Conservation (phyloP, 1,140 invertebrate genomes). For the Stratiolaelaps scimitus region DNA sequence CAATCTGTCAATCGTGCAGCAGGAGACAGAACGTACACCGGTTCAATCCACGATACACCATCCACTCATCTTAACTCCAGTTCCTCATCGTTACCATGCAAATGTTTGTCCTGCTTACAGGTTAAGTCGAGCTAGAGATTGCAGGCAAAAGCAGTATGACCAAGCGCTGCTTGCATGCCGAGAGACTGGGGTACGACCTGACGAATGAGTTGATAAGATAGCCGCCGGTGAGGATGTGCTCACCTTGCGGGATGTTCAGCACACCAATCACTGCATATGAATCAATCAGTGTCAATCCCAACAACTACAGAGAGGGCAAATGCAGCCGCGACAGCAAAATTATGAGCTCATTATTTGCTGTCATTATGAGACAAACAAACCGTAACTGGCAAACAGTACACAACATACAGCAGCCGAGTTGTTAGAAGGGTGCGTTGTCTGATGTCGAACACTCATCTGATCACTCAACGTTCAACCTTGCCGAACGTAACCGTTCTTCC, state of each 20-base stretch:
- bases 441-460: neutral
- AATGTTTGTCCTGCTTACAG: no score
- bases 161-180: slow-evolving; percentile 2
- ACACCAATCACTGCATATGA: neutral
- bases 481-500: slow-evolving; percentile 1
- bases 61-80: no score
- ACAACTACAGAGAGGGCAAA: neutral
- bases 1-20: no score
- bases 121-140: no score
- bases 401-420: neutral
- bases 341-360: neutral
- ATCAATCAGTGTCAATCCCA: neutral
- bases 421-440: slow-evolving; percentile 5
- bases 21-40: no score
- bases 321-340: neutral
- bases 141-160: neutral
- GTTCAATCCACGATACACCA: no score
- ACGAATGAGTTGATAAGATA: neutral
- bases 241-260: no score
- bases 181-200: neutral
- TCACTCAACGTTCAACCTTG: slow-evolving; percentile 2
- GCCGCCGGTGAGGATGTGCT: no score
- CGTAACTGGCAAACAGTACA: neutral
- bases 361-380: neutral
- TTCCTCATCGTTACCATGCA: no score